These are phyloP conservation scores for Adela reaumurella DNA, from an alignment of 2,888 invertebrate species.

Conservation along the genomic window DNA sequence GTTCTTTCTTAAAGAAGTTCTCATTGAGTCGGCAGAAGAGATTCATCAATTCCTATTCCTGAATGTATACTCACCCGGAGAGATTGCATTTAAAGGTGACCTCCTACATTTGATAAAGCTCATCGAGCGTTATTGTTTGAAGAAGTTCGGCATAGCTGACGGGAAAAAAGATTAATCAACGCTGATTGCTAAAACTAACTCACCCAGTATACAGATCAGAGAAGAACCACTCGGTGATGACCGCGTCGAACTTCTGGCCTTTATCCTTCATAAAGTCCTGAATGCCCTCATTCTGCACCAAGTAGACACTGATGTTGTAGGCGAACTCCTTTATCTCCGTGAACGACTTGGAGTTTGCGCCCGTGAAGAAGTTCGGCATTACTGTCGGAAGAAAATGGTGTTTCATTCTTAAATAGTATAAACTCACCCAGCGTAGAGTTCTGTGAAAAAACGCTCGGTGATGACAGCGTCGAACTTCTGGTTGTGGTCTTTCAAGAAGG, in stretches of 20 bases:
- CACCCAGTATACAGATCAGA: slow-evolving; percentile 27
- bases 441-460: background rate
- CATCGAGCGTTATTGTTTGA: no score
- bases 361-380: no score
- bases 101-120: no score
- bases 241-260: slow-evolving; percentile 24
- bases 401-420: background rate
- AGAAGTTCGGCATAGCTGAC: no score
- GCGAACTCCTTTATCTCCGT: background rate
- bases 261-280: background rate
- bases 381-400: background rate
- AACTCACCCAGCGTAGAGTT: background rate
- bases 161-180: no score
- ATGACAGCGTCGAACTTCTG: slow-evolving; percentile 1
- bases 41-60: no score
- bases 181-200: no score
- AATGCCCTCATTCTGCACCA: background rate
- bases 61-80: no score
- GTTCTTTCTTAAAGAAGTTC: no score
- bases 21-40: no score
- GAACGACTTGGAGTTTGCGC: background rate
- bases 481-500: background rate
- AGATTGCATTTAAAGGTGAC: no score
- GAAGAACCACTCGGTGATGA: slow-evolving; percentile 32
- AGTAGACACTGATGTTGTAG: background rate